Conservation (phyloP, 2,113 vertebrate genomes). For the Irena cyanogastra region DNA sequence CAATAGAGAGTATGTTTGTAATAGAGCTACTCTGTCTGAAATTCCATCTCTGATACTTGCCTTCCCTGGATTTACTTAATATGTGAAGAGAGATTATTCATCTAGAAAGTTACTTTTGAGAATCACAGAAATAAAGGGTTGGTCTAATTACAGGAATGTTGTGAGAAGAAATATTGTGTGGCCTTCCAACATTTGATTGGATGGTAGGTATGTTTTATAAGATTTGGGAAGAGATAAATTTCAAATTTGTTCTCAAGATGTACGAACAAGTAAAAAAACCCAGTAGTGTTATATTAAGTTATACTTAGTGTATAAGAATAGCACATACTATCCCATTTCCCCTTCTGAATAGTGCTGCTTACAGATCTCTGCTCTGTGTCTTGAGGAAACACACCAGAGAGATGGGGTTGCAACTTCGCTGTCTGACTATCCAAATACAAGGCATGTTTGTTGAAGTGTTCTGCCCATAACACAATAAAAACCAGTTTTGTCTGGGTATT, state of each 20-base stretch:
- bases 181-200: not conserved
- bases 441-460: not conserved
- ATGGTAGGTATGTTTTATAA: not conserved
- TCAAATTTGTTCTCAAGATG: not conserved
- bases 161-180: not conserved
- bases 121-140: not conserved
- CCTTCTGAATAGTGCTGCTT: not conserved
- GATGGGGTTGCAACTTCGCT: not conserved
- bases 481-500: not conserved
- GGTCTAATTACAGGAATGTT: not conserved
- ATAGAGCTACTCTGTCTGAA: not conserved
- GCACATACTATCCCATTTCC: not conserved
- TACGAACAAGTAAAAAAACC: not conserved
- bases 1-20: not conserved
- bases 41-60: not conserved
- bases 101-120: not conserved
- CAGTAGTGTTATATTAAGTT: not conserved
- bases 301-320: not conserved
- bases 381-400: not conserved
- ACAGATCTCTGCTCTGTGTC: not conserved
- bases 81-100: not conserved
- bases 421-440: not conserved
- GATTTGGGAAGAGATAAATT: not conserved
- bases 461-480: not conserved
- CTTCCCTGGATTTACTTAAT: not conserved